These are phyloP conservation scores for Drosophila algonquin DNA, from an alignment of 2,888 invertebrate genomes.

Conservation along the genomic window DNA sequence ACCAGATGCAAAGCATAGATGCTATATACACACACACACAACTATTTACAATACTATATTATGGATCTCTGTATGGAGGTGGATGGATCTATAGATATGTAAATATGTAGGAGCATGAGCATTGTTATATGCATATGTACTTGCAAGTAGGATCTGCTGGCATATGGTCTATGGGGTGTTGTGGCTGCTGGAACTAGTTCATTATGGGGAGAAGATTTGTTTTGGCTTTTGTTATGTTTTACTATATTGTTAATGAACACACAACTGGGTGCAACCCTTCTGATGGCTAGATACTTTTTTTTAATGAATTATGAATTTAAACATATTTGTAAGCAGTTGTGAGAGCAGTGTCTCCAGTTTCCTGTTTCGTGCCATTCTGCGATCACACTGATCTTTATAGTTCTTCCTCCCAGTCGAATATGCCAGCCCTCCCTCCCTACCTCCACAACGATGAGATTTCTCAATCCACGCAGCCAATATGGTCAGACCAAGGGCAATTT, in stretches of 20 bases:
- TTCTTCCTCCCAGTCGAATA: neutral
- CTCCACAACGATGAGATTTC: slow-evolving; percentile 43
- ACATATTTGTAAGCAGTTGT: no score
- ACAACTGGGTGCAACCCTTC: no score
- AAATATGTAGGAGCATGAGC: slow-evolving; percentile 24
- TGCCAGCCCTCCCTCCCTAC: neutral
- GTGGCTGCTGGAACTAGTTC: slow-evolving; percentile 43
- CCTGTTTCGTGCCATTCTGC: no score
- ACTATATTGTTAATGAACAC: no score
- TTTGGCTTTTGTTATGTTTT: neutral
- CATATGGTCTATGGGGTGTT: slow-evolving; percentile 36
- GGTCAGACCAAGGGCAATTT: slow-evolving; percentile 56
- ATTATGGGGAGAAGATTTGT: slow-evolving; percentile 24
- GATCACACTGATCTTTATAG: no score
- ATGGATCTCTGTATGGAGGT: slow-evolving; percentile 11
- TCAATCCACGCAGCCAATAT: slow-evolving; percentile 43
- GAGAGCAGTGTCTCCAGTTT: no score
- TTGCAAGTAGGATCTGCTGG: slow-evolving; percentile 2
- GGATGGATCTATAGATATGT: slow-evolving; percentile 10
- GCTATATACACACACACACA: neutral
- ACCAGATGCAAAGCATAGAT: slow-evolving; percentile 47
- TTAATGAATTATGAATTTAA: no score
- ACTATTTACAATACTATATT: slow-evolving; percentile 1
- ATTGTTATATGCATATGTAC: slow-evolving; percentile 3
- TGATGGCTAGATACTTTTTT: no score